A percentile compares a stretch with the other conserved stretches of the same genome.
These are phyloP conservation scores for Lagopus muta DNA, from an alignment of 2,113 vertebrate genomes.

Conservation along the genomic window DNA sequence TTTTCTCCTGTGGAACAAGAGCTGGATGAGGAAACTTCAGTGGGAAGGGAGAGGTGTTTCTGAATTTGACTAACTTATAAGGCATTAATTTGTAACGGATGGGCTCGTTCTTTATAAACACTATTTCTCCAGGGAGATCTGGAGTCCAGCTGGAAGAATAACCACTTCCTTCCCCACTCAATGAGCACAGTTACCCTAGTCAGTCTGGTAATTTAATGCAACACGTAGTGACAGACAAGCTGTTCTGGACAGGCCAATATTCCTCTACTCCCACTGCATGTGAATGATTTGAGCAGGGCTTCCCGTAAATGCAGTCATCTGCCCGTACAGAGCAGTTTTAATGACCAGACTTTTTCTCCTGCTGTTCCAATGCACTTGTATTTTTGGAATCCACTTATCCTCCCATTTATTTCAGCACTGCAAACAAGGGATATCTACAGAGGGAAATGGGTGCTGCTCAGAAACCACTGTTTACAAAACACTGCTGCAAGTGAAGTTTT, in stretches of 20 bases:
- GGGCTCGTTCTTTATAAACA: background rate
- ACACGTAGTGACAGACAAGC: background rate
- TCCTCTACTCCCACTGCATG: background rate
- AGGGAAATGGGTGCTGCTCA: background rate
- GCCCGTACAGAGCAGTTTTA: background rate
- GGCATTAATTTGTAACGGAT: background rate
- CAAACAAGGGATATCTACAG: background rate
- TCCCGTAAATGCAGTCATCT: background rate
- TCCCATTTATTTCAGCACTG: background rate
- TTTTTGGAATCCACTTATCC: background rate
- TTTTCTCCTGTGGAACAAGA: background rate
- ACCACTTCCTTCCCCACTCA: conserved; percentile 12
- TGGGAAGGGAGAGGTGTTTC: background rate
- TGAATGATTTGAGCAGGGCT: background rate
- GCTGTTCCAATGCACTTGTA: background rate
- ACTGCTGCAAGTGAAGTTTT: rapidly evolving
- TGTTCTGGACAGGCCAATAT: background rate
- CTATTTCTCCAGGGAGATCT: background rate
- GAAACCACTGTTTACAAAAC: background rate
- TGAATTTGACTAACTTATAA: conserved; percentile 27
- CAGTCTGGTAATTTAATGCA: background rate
- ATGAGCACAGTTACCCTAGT: background rate
- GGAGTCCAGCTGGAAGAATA: conserved; percentile 48
- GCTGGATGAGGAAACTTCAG: background rate
- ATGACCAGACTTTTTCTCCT: background rate